Base-by-base conservation (phyloP, 2,888 invertebrate species). In the Leptodirus hochenwartii region DNA sequence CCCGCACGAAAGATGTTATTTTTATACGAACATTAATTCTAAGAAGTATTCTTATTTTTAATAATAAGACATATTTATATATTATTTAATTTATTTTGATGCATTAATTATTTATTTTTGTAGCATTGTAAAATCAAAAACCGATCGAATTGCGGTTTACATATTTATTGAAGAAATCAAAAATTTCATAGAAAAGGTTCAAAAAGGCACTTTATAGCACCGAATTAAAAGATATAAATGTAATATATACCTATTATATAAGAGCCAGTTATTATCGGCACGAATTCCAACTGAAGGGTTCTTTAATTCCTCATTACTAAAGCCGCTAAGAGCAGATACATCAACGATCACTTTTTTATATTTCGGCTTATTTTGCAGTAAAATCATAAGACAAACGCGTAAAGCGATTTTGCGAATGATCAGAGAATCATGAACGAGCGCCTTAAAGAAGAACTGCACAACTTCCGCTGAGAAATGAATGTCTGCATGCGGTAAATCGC, bases 381-480 rank as follows among this genome's bases (percentile, higher is more conserved):
- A 54, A 31, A 73, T 63, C 40, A 63, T 73, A 24, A 68, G 59
- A 15, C 73, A 51, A 1, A 70, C 61, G 15, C 62, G 59, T 5
- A 70, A 53, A 1, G 77, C 70, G n/a, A 68, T 58, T 54, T 79
- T 75, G 17, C 90, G 62, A 15, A 85, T 72, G n/a, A 66, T 62
- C 15, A 87, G 59, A n/a, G 80, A 72, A 43, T 88, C 87, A 52
- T 78, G 70, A 3, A 80, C 58, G 1, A 81, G 58, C 3, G 70
- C 62, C 17, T 66, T 58, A 0, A 75, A 54, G 40, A 77, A 69
- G 31, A 74, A 64, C 15, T 62, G 59, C 2, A 81, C 71, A 0
- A 72, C 66, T 6, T 59, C 51, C 0, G 67, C 50, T 1, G 77
- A 69, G 50, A 74, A 73, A 4, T 58, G 53, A 2, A 71, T 62